Conservation (phyloP, 2,797 vertebrate species). For the Anguilla megastoma region DNA sequence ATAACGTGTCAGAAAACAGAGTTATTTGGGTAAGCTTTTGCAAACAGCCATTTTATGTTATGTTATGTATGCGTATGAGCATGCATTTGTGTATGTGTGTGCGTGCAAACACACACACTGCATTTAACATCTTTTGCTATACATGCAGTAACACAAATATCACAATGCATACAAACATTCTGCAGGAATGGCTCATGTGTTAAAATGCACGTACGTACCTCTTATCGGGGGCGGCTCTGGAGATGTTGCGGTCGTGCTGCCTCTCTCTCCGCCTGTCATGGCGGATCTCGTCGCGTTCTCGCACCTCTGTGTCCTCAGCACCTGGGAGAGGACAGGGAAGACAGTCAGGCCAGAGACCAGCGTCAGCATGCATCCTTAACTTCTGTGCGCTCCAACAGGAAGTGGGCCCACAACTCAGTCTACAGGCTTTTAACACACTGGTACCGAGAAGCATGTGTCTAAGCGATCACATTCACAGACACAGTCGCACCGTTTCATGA, state of each 20-base stretch:
- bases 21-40: neutral
- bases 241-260: conserved; percentile 94
- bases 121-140: neutral
- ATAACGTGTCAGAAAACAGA: neutral
- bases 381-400: neutral
- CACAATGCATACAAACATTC: neutral
- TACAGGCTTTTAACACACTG: neutral
- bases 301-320: conserved; percentile 87
- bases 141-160: neutral
- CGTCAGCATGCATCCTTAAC: neutral
- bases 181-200: conserved; percentile 46
- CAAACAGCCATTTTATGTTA: neutral
- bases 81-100: neutral
- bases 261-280: conserved; percentile 91
- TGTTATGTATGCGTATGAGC: neutral
- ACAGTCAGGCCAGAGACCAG: neutral
- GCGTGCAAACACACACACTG: neutral
- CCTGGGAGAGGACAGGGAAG: conserved; percentile 53
- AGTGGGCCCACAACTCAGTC: neutral
- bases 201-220: conserved; percentile 83
- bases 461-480: neutral
- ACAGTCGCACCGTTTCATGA: neutral
- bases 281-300: conserved; percentile 93
- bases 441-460: neutral
- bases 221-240: conserved; percentile 93